Evolutionary conservation across 1,140 invertebrate genomes (phyloP), one percentile per base, ranked within the genome.

Genomic region (Hycleus phaleratus): DNA sequence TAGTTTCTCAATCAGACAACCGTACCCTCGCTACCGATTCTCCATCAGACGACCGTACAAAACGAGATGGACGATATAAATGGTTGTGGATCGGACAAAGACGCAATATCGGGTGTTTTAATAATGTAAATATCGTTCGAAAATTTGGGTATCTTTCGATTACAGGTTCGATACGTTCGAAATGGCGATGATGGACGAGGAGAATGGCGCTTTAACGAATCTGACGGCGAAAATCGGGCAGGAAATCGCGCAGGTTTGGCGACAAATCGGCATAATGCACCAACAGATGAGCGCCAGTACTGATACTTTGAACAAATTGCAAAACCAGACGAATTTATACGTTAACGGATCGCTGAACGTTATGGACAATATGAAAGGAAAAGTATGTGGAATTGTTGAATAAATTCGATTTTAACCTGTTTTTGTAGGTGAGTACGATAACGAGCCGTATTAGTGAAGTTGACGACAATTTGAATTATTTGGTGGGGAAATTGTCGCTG

Each of bases 241-340:
- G 24, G 89, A 92, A 68, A 88, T 94, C 71, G 85, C 85, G 53
- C 86, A 90, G 70, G 88, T 93, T 1, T 92, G 90, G 90, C 74
- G 88, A 11, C 89, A 91, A 74, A 91, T 92, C 62, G 88, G 89
- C 56, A 89, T 91, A 11, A 91, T 94, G 87, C 88, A 91, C 71
- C 83, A 87, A 59, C 87, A 92, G 68, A 83, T 93, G 66, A 84
- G 81, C 11, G 82, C 85, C 48, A 92, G 84, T 67, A 84, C 87
- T 6, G 81, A 82, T 43, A 79, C 87, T 2, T 72, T 94, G 3
- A 85, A 87, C 49, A 79, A 82, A 50, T 76, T 91, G n/a, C 86
- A 92, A 72, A 79, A 84, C 58, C 87, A 88, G 68, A 90, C 89
- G 12, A 85, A 86, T 63, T 78, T 79, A 43, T 92, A 92, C 67